Evolutionary conservation across 2,113 vertebrate species (phyloP).

Genomic region (Laterallus jamaicensis): DNA sequence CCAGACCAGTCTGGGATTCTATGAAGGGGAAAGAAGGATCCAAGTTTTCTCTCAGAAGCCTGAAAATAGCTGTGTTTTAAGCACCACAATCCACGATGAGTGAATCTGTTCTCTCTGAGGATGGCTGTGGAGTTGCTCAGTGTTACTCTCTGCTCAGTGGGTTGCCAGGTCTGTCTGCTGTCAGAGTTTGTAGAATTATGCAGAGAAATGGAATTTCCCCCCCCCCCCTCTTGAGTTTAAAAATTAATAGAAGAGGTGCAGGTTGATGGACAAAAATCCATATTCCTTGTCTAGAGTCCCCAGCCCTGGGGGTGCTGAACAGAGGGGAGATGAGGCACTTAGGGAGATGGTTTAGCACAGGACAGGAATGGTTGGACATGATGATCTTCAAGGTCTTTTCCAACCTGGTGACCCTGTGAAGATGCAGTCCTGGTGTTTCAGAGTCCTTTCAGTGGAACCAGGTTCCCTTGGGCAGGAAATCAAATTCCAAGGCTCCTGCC

Average conservation of each 20-base stretch:
- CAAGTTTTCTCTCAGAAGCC: neutral
- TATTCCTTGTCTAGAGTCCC: neutral
- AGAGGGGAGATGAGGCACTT: too few relatives aligned
- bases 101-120: neutral
- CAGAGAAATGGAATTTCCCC: neutral
- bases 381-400: too few relatives aligned
- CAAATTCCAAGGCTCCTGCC: too few relatives aligned
- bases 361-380: too few relatives aligned
- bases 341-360: too few relatives aligned
- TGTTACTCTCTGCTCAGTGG: neutral
- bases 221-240: neutral
- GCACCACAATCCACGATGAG: neutral
- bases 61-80: neutral
- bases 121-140: neutral
- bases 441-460: too few relatives aligned
- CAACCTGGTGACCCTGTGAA: too few relatives aligned
- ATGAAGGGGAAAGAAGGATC: neutral
- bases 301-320: too few relatives aligned
- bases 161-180: neutral
- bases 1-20: too few relatives aligned
- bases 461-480: too few relatives aligned
- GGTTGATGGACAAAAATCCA: neutral
- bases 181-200: neutral
- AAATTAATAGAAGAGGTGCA: neutral
- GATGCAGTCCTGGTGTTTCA: too few relatives aligned